Evolutionary conservation across 2,113 vertebrate species (phyloP).

Genomic region (Argyrosomus japonicus): DNA sequence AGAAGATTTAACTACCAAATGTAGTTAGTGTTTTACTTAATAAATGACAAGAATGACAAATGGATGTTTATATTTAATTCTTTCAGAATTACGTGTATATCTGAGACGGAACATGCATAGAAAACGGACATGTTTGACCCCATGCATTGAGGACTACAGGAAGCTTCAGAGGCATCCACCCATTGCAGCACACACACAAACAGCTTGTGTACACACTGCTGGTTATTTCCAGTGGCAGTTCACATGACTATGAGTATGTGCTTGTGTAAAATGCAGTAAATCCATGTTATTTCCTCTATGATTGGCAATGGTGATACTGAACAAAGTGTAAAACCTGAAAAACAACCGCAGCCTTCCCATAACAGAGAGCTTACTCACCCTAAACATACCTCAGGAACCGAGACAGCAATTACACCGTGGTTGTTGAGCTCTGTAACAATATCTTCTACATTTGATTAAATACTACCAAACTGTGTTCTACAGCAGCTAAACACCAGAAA

Average conservation of each 20-base stretch:
- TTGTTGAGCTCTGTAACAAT: slow-evolving; percentile 17
- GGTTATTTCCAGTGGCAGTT: slow-evolving; percentile 1
- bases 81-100: not conserved
- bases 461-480: not conserved
- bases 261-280: not conserved
- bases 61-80: too few relatives aligned
- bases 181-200: slow-evolving; percentile 6
- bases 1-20: not conserved
- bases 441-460: slow-evolving; percentile 8
- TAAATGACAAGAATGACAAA: not conserved
- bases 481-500: not conserved
- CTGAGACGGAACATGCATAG: not conserved
- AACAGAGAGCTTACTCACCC: slow-evolving; percentile 1
- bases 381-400: slow-evolving; percentile 9
- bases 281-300: not conserved
- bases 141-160: not conserved
- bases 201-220: slow-evolving; percentile 8
- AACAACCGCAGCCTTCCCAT: slow-evolving; percentile 37
- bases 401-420: not conserved
- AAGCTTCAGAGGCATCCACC: slow-evolving; percentile 16
- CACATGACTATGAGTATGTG: slow-evolving; percentile 14
- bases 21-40: too few relatives aligned
- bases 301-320: slow-evolving; percentile 5
- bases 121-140: not conserved
- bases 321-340: slow-evolving; percentile 12